These are phyloP conservation scores for Caenorhabditis angaria DNA, from an alignment of 2,888 invertebrate species.

Conservation along the genomic window DNA sequence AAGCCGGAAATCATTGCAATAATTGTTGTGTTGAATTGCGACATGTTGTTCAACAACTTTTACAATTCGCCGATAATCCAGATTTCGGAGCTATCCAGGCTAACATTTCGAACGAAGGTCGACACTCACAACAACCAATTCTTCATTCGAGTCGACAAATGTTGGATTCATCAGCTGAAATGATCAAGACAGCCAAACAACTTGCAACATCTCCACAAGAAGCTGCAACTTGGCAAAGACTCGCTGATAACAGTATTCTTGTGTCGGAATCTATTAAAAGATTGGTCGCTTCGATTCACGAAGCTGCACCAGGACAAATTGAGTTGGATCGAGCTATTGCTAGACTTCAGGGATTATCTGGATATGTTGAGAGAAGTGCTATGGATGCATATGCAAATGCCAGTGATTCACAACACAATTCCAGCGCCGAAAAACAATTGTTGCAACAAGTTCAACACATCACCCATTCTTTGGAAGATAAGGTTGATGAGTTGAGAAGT, in stretches of 20 bases:
- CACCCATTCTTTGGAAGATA: constrained; percentile 84
- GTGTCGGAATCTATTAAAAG: constrained; percentile 96
- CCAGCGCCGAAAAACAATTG: constrained; percentile 71
- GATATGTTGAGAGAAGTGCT: constrained; percentile 72
- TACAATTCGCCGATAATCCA: constrained; percentile 90
- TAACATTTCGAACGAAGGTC: constrained; percentile 82
- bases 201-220: constrained; percentile 85
- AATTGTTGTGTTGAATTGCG: constrained; percentile 84
- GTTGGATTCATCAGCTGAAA: constrained; percentile 83
- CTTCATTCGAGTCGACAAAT: constrained; percentile 79
- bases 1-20: constrained; percentile 10
- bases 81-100: constrained; percentile 93
- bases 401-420: constrained; percentile 32
- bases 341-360: constrained; percentile 76
- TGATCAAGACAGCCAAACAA: constrained; percentile 79
- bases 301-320: constrained; percentile 91
- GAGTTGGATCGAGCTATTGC: constrained; percentile 86
- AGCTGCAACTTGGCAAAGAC: constrained; percentile 90
- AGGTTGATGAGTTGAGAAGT: constrained; percentile 72
- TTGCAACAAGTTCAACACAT: constrained; percentile 84
- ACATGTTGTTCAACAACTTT: constrained; percentile 89
- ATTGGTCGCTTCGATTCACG: constrained; percentile 85
- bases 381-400: constrained; percentile 42
- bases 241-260: constrained; percentile 84
- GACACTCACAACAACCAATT: constrained; percentile 83